phyloP scores from a whole-genome alignment of 2,888 invertebrate species.

The Pseudococcus viburni region DNA sequence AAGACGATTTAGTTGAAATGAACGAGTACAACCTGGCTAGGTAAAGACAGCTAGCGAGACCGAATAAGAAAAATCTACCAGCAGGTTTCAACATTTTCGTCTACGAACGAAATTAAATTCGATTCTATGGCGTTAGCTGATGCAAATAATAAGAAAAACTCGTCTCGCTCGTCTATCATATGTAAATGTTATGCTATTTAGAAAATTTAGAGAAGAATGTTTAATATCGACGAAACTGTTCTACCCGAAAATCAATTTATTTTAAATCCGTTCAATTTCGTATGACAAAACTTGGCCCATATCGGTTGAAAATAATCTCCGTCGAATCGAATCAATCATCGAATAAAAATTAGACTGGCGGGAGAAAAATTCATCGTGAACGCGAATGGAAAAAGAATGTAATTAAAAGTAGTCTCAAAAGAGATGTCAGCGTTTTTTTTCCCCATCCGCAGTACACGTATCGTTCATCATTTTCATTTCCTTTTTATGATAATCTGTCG shows the following conservation, averaged over 20 bases:
- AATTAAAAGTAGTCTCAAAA: constrained; percentile 2
- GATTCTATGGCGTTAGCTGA: not conserved
- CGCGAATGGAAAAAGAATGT: not conserved
- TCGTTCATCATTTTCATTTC: not conserved
- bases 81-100: not conserved
- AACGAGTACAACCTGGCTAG: not conserved
- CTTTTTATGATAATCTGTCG: constrained; percentile 20
- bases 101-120: not conserved
- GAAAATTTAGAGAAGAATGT: not conserved
- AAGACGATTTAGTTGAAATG: constrained; percentile 15
- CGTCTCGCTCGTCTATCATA: not conserved
- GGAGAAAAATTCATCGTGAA: not conserved
- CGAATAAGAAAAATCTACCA: constrained; percentile 1
- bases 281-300: not conserved
- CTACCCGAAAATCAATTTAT: not conserved
- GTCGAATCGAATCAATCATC: constrained; percentile 2
- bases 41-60: not conserved
- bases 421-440: not conserved
- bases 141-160: not conserved
- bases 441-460: not conserved
- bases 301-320: not conserved
- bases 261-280: not conserved
- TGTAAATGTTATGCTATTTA: not conserved
- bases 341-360: not conserved
- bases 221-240: not conserved